A percentile compares a stretch with the other conserved stretches of the same genome.
Conservation (phyloP, 2,797 vertebrate species). For the Ptychobarbus kaznakovi region DNA sequence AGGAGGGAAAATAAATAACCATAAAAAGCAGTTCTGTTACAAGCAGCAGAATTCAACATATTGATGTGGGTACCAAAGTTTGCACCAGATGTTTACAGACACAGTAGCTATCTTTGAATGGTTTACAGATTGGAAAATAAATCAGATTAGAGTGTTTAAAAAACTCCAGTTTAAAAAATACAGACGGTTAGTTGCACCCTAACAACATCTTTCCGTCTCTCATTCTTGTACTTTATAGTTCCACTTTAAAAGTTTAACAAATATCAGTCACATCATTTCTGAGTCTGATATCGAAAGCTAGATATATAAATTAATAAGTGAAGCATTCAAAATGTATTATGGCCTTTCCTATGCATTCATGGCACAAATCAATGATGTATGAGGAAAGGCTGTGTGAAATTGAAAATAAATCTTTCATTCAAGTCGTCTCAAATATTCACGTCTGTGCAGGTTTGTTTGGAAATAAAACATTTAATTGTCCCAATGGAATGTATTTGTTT, state of each 20-base stretch:
- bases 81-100: slow-evolving; percentile 28
- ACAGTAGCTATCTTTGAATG: neutral
- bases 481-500: slow-evolving; percentile 11
- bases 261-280: neutral
- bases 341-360: slow-evolving; percentile 11
- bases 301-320: slow-evolving; percentile 18
- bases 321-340: slow-evolving; percentile 38
- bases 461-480: slow-evolving; percentile 44
- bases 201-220: neutral
- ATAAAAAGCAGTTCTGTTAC: slow-evolving; percentile 35
- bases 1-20: neutral
- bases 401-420: slow-evolving; percentile 45
- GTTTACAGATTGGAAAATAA: slow-evolving; percentile 29
- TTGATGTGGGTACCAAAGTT: slow-evolving; percentile 3
- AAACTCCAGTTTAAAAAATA: neutral
- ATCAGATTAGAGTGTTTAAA: neutral
- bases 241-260: slow-evolving; percentile 19
- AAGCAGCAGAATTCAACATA: slow-evolving; percentile 29
- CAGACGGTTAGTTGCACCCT: neutral
- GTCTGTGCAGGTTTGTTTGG: slow-evolving; percentile 29
- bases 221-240: neutral
- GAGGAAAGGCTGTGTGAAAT: slow-evolving; percentile 28
- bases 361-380: slow-evolving; percentile 35
- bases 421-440: slow-evolving; percentile 15
- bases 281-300: slow-evolving; percentile 16